Percentiles rank a stretch among this genome's conserved stretches.
Evolutionary conservation across 2,888 invertebrate genomes (phyloP).

Genomic region (Dolichomitus sp.): DNA sequence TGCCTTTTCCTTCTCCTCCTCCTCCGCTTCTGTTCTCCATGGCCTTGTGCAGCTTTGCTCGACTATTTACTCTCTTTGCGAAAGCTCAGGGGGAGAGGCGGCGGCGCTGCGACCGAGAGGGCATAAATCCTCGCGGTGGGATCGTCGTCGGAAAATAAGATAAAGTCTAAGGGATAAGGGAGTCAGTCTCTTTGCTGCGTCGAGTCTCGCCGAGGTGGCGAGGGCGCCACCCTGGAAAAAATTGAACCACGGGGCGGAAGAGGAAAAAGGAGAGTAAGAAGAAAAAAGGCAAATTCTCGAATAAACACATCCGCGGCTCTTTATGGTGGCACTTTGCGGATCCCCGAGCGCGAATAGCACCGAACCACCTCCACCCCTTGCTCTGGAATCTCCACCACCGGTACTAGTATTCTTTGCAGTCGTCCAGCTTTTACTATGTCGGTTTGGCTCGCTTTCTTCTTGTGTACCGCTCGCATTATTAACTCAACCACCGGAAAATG

Average conservation of each 20-base stretch:
- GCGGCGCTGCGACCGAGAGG: slow-evolving; percentile 75
- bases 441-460: slow-evolving; percentile 65
- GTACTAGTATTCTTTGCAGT: slow-evolving; percentile 33
- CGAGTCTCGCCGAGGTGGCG: slow-evolving; percentile 53
- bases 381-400: slow-evolving; percentile 44
- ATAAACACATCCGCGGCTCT: slow-evolving; percentile 85
- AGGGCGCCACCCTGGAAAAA: slow-evolving; percentile 61
- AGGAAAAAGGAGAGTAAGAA: slow-evolving; percentile 68
- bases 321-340: slow-evolving; percentile 82
- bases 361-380: slow-evolving; percentile 54
- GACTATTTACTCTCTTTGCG: slow-evolving; percentile 62
- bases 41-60: slow-evolving; percentile 56
- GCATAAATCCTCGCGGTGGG: slow-evolving; percentile 83
- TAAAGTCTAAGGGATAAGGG: slow-evolving; percentile 78
- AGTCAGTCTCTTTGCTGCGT: slow-evolving; percentile 53
- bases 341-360: slow-evolving; percentile 66
- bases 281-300: slow-evolving; percentile 83
- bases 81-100: slow-evolving; percentile 39
- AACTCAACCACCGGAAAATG: slow-evolving; percentile 86
- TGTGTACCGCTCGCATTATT: slow-evolving; percentile 85
- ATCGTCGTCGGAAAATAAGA: slow-evolving; percentile 83
- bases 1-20: slow-evolving; percentile 48
- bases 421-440: slow-evolving; percentile 37
- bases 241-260: slow-evolving; percentile 61
- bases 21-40: slow-evolving; percentile 45